Evolutionary conservation across 1,140 invertebrate species (phyloP), one percentile per base, ranked within the genome.

Genomic region (Magallana gigas): DNA sequence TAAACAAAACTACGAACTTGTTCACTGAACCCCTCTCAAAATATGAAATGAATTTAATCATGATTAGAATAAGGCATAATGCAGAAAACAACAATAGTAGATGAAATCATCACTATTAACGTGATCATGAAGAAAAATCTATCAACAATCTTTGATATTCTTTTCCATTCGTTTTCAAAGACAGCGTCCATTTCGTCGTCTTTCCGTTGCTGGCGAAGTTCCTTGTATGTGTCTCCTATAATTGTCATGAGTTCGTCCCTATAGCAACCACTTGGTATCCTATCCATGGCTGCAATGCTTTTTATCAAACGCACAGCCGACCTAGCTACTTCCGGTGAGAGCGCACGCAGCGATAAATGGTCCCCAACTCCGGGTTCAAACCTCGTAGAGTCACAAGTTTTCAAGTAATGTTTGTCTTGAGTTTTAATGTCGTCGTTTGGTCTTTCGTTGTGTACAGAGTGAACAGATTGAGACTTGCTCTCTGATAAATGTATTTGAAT

Each of bases 81-180:
- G 36, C 36, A 48, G 36, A 48, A 48, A 4, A 48, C 36, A 48
- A 5, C 36, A 48, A 48, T 48, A 48, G 36, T 48, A 48, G 36
- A 48, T 48, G 36, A 4, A 48, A 48, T 48, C 36, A 48, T 48
- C 36, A 48, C 36, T 48, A 48, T 48, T 5, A 48, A 48, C 36
- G 36, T 48, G 2, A 5, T 5, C 36, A 64, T 58, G 76, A 90
- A 90, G 82, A 86, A 88, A 64, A 88, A 88, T 64, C 87, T 57
- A 56, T 90, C 89, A 57, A 88, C 89, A 14, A 88, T 86, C 48
- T 76, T 76, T 1, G 88, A 86, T n/a, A 89, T 89, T 60, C 84
- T 58, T 57, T 88, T 90, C 89, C 89, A 90, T 85, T 90, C 87
- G 80, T 90, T 90, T 76, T 87, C 89, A 16, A 86, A 64, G 6